A percentile compares a stretch with the other conserved stretches of the same genome.
phyloP scores from a whole-genome alignment of 2,888 invertebrate species.

The Pelosia muscerda region DNA sequence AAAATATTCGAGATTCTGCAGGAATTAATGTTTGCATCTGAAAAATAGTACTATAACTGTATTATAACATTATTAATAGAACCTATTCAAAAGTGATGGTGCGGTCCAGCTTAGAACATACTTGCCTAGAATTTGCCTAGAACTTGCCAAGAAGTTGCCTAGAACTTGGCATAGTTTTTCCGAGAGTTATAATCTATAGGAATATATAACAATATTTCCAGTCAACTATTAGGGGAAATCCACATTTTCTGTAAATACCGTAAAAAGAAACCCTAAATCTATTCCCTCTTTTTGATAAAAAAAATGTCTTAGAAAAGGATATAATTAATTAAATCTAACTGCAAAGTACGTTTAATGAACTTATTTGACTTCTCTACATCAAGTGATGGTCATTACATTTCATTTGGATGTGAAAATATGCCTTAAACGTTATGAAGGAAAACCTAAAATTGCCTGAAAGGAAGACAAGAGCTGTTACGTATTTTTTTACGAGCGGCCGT shows the following conservation, averaged over 20 bases:
- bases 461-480: conserved; percentile 36
- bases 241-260: neutral
- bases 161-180: no score
- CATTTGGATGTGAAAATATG: conserved; percentile 39
- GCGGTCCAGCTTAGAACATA: no score
- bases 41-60: no score
- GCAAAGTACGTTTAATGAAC: conserved; percentile 15
- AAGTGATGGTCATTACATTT: conserved; percentile 24
- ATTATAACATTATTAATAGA: no score
- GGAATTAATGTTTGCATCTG: no score
- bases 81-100: no score
- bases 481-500: conserved; percentile 46
- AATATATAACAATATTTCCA: no score
- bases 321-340: neutral
- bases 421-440: conserved; percentile 41
- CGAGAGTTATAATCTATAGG: no score
- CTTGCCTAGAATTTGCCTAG: no score
- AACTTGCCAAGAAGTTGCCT: no score
- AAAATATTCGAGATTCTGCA: neutral
- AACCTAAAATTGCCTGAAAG: conserved; percentile 32
- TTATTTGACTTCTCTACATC: conserved; percentile 23
- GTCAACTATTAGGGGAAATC: no score
- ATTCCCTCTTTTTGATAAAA: neutral
- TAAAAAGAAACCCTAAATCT: neutral
- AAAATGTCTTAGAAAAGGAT: neutral